These are phyloP conservation scores for Tamandua tetradactyla DNA, from an alignment of 2,797 vertebrate species.

Conservation along the genomic window DNA sequence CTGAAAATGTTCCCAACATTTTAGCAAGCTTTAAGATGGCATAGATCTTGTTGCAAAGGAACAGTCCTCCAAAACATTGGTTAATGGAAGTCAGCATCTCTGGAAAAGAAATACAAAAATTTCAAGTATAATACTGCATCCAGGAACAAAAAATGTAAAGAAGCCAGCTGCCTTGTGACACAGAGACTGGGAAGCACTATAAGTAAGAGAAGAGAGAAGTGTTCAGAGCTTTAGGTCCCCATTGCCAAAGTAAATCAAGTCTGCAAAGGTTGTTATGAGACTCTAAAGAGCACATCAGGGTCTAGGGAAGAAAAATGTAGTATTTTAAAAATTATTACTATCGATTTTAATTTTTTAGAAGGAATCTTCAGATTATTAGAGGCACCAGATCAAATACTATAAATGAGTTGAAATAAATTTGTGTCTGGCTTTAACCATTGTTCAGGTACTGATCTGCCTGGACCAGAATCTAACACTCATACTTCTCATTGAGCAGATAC, in stretches of 20 bases:
- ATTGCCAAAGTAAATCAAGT: constrained; percentile 61
- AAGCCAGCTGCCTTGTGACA: not conserved
- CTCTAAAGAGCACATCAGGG: constrained; percentile 54
- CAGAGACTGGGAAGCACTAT: constrained; percentile 38
- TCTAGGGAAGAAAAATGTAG: constrained; percentile 64
- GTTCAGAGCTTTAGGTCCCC: constrained; percentile 37
- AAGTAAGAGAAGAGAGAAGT: constrained; percentile 53
- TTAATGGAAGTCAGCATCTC: constrained; percentile 20
- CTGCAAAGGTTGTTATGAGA: constrained; percentile 68
- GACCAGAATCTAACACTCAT: not conserved
- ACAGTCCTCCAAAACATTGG: not conserved
- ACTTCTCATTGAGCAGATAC: not conserved
- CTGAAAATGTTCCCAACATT: not conserved
- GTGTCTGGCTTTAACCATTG: not conserved
- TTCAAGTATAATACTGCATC: not conserved
- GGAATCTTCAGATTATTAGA: constrained; percentile 55
- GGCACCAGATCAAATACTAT: not conserved
- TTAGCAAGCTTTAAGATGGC: constrained; percentile 19
- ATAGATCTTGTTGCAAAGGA: not conserved
- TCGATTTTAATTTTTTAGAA: constrained; percentile 65
- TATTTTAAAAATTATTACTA: constrained; percentile 64
- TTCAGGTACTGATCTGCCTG: not conserved
- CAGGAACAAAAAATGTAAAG: not conserved
- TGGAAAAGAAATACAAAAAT: constrained; percentile 9
- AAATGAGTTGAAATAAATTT: not conserved